Evolutionary conservation across 1,140 invertebrate genomes (phyloP), one percentile per base, ranked within the genome.

Genomic region (Frieseomelitta varia): DNA sequence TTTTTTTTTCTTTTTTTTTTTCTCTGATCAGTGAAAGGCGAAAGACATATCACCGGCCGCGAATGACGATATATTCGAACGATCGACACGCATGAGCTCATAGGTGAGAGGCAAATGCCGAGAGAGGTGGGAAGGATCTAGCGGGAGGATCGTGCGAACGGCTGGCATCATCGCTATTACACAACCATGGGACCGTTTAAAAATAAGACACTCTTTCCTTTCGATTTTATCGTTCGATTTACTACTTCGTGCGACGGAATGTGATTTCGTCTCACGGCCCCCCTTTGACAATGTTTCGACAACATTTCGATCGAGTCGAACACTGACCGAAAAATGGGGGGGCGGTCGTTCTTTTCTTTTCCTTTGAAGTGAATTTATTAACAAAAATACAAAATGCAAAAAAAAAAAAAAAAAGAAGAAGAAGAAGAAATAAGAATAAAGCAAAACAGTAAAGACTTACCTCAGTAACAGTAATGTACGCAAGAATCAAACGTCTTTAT

Each of bases 401-500:
- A 55, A 77, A 65, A 19, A n/a, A 39, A 1, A 14, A 69, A 68
- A 11, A 39, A 69, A 34, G 4, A 12, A 30, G 30, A 24, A 67
- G 6, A 17, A 63, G 19, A 24, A 67, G 6, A 17, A 68, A 30
- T 17, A 39, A 39, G 3, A 47, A 65, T 65, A 85, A n/a, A 39
- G 2, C 11, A 69, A 69, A 81, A 71, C 88, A 88, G 87, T 90
- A 90, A 83, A 91, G 82, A 87, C 88, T 90, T 91, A 91, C 90
- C 90, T 91, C 90, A 90, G 77, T 91, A 79, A 85, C 87, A 53
- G 39, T 83, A 83, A 87, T 77, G 79, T 89, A 83, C 69, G 89
- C 87, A 87, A 90, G 81, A 91, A 91, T 91, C 91, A 91, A 91
- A 91, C 84, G 82, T 91, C 88, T 91, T 85, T 85, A 86, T 90